phyloP scores from a whole-genome alignment of 2,888 invertebrate species.

The Endotricha flammealis region DNA sequence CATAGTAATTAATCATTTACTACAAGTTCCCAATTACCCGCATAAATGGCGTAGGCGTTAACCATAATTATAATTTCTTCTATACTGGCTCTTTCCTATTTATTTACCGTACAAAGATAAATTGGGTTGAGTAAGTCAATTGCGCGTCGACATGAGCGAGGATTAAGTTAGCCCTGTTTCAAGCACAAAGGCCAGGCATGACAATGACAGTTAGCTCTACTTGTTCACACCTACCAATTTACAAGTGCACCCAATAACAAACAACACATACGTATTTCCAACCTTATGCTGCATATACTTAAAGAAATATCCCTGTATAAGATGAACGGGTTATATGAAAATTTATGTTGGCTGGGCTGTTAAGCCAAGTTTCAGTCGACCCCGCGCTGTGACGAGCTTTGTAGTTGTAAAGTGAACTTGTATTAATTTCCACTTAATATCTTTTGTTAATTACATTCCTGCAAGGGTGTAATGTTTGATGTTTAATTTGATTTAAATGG shows the following conservation, averaged over 20 bases:
- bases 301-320: conserved; percentile 13
- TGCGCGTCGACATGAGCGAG: conserved; percentile 39
- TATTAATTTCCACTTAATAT: conserved; percentile 43
- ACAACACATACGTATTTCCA: conserved; percentile 17
- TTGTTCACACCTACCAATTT: conserved; percentile 36
- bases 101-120: conserved; percentile 26
- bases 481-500: conserved; percentile 26
- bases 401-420: conserved; percentile 38
- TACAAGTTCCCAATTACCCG: conserved; percentile 11
- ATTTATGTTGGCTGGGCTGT: conserved; percentile 29
- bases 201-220: conserved; percentile 58
- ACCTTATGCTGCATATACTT: conserved; percentile 8
- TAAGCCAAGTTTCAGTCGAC: conserved; percentile 50
- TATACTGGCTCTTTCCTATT: neutral
- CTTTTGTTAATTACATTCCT: conserved; percentile 37
- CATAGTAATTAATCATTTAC: conserved; percentile 13
- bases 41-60: conserved; percentile 6
- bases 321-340: conserved; percentile 2
- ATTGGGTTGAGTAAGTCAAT: conserved; percentile 43
- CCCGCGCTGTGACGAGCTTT: conserved; percentile 46
- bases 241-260: conserved; percentile 16
- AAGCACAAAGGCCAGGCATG: conserved; percentile 48
- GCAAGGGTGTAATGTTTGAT: conserved; percentile 26
- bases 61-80: neutral
- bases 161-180: conserved; percentile 49